Percentiles rank a stretch among this genome's conserved stretches.
Evolutionary conservation across 2,888 invertebrate species (phyloP).

Genomic region (Agrotis ipsilon): DNA sequence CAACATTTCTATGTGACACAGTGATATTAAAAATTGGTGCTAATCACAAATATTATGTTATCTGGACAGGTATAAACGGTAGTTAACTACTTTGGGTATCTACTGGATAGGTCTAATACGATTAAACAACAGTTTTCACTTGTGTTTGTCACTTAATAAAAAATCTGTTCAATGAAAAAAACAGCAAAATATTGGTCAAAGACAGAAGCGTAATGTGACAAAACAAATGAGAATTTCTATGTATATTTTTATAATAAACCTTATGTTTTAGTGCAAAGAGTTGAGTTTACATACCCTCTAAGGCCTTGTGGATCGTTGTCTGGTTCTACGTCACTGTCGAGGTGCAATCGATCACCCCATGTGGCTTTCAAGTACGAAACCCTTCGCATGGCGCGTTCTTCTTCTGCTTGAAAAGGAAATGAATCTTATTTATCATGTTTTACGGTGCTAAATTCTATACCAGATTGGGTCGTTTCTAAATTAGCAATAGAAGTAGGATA

Average conservation of each 20-base stretch:
- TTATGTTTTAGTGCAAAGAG: not conserved
- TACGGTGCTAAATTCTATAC: not conserved
- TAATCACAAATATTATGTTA: conserved; percentile 60
- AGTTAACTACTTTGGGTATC: conserved; percentile 57
- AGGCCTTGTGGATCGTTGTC: conserved; percentile 92
- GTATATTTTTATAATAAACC: conserved; percentile 39
- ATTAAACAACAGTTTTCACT: conserved; percentile 51
- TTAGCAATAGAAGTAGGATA: not conserved
- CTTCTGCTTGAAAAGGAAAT: conserved; percentile 92
- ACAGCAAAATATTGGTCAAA: conserved; percentile 44
- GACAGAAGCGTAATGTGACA: conserved; percentile 56
- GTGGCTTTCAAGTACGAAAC: conserved; percentile 99
- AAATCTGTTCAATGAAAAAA: conserved; percentile 16
- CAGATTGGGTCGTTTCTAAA: not conserved
- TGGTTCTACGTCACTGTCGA: conserved; percentile 92
- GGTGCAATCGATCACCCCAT: conserved; percentile 94
- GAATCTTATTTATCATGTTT: conserved; percentile 19
- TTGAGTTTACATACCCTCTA: conserved; percentile 91
- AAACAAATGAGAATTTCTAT: conserved; percentile 57
- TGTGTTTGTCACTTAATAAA: conserved; percentile 56
- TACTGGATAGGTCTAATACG: conserved; percentile 58
- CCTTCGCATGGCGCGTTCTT: conserved; percentile 96
- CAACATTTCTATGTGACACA: conserved; percentile 66
- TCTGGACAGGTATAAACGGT: conserved; percentile 52
- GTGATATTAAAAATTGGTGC: conserved; percentile 52